Evolutionary conservation across 2,888 invertebrate genomes (phyloP).

Genomic region (Abrostola tripartita): DNA sequence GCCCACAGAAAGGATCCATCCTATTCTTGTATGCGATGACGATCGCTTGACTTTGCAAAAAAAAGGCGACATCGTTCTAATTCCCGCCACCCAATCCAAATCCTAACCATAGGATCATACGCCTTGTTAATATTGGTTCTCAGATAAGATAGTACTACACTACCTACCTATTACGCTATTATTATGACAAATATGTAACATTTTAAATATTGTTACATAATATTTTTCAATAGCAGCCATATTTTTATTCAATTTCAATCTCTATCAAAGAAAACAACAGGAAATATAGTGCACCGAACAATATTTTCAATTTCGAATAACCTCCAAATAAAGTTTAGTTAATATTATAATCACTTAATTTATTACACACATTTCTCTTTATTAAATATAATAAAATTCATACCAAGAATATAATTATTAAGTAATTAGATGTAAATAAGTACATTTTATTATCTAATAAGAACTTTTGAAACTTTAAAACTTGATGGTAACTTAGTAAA

Average conservation of each 20-base stretch:
- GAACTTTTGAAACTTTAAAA: conserved; percentile 1
- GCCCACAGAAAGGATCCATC: conserved; percentile 32
- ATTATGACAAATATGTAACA: conserved; percentile 17
- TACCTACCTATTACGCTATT: conserved; percentile 4
- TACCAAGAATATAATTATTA: background rate
- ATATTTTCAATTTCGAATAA: conserved; percentile 2
- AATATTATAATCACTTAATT: too few relatives aligned
- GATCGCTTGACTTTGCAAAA: conserved; percentile 14
- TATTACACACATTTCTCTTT: background rate
- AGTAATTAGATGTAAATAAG: background rate
- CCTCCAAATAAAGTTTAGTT: background rate
- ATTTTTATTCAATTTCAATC: background rate
- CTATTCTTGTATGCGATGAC: conserved; percentile 35
- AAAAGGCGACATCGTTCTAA: background rate
- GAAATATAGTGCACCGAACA: background rate
- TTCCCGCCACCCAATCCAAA: conserved; percentile 5
- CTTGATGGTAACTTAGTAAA: background rate
- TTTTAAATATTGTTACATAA: conserved; percentile 36
- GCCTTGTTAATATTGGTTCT: conserved; percentile 17
- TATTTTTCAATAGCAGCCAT: conserved; percentile 36
- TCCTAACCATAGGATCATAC: conserved; percentile 14
- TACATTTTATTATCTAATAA: background rate
- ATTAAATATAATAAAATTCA: background rate
- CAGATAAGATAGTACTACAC: conserved; percentile 38
- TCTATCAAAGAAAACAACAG: background rate